These are phyloP conservation scores for Alaudala cheleensis DNA, from an alignment of 2,113 vertebrate species.

Conservation along the genomic window DNA sequence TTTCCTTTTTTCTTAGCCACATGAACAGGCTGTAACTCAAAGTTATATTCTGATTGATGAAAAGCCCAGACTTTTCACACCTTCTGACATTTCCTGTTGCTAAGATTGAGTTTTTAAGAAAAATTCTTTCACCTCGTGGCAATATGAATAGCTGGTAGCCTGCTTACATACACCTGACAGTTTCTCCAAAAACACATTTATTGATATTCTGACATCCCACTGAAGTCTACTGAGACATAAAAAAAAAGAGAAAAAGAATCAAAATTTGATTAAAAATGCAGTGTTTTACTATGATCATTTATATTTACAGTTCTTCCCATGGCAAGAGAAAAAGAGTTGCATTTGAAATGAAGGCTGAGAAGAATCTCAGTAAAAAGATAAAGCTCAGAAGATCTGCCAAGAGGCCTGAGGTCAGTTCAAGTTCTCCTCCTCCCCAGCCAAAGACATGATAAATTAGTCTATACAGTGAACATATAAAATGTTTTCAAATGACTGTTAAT, in stretches of 20 bases:
- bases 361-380: not conserved
- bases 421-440: not conserved
- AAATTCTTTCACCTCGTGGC: not conserved
- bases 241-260: not conserved
- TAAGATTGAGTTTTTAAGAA: not conserved
- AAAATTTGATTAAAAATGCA: not conserved
- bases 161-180: not conserved
- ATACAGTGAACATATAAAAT: not conserved
- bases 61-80: not conserved
- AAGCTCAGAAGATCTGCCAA: not conserved
- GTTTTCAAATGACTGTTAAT: not conserved
- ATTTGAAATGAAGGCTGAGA: not conserved
- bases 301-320: not conserved
- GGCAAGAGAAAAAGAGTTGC: not conserved
- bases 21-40: not conserved
- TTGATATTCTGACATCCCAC: not conserved
- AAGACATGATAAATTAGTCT: not conserved
- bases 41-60: conserved; percentile 9
- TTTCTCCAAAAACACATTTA: not conserved
- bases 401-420: not conserved
- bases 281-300: not conserved
- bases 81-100: not conserved
- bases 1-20: not conserved
- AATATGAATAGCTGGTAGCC: not conserved
- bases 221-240: not conserved